Base-by-base conservation (phyloP, 2,797 vertebrate genomes). In the Phataginus tetradactyla region DNA sequence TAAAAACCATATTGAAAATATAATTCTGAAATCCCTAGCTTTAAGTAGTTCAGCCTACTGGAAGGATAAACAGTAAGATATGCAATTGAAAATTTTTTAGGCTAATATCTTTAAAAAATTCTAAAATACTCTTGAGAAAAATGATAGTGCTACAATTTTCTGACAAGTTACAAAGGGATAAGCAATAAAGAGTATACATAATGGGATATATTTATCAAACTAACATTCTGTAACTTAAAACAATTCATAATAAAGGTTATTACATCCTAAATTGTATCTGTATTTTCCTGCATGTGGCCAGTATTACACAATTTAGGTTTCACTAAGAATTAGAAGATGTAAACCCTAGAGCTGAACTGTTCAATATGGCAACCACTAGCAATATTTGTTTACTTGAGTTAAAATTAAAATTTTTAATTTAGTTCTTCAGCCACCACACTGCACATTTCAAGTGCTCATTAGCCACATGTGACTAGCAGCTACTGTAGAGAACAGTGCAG, bases 361-460 rank as follows among this genome's bases (percentile, higher is more conserved):
- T 14, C n/a, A 64, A 27, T 51, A 74, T 3, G 55, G 53, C 10
- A 90, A 53, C 37, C 45, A 92, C 20, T 77, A 45, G 32, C 27
- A 32, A 66, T 55, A 90, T 59, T 34, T 91, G 34, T 49, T 55
- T 37, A 88, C 37, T 95, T 90, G 71, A 59, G 45, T 68, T 68
- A 74, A 57, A 92, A 86, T 90, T 49, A 75, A 91, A 94, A 93
- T n/a, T 53, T 80, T 20, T 61, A 93, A 42, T 49, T 80, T 20
- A 66, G n/a, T 63, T 68, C 23, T 55, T 84, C 12, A 69, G 20
- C 23, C 42, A 59, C 66, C 42, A 59, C 66, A 69, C 4, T 37
- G 85, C n/a, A 83, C 32, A 90, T 23, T 72, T 85, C 37, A 80
- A 90, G 25, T 39, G 72, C 53, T 85, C 63, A 55, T 9, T 0